phyloP scores from a whole-genome alignment of 2,888 invertebrate species.

The Leptinotarsa juncta region DNA sequence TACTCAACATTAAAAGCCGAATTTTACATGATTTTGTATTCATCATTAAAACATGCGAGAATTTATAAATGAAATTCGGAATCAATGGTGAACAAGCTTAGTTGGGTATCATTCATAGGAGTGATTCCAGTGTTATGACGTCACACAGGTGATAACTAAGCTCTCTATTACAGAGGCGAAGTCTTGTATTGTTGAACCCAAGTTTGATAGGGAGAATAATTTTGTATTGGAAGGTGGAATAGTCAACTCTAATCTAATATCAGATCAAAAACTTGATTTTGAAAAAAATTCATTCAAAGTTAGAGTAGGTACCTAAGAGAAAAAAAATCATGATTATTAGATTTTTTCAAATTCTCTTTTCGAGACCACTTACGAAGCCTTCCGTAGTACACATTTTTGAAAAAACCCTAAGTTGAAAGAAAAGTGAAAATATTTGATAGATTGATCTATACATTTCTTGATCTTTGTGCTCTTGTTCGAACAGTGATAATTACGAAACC shows the following conservation, averaged over 20 bases:
- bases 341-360: not conserved
- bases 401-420: not conserved
- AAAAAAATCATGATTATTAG: not conserved
- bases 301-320: not conserved
- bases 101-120: not conserved
- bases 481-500: not conserved
- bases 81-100: not conserved
- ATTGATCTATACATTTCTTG: not conserved
- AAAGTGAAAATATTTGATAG: not conserved
- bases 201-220: not conserved
- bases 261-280: not conserved
- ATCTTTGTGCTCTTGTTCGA: not conserved
- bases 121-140: not conserved
- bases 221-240: not conserved
- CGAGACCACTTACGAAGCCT: not conserved
- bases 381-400: not conserved
- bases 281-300: not conserved
- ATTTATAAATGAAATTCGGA: not conserved
- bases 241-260: not conserved
- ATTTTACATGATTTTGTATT: not conserved
- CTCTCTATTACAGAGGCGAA: not conserved
- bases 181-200: no score
- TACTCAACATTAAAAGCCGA: not conserved
- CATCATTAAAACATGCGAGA: not conserved
- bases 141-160: not conserved